Base-by-base conservation (phyloP, 2,888 invertebrate species). In the Apodemia duryi region DNA sequence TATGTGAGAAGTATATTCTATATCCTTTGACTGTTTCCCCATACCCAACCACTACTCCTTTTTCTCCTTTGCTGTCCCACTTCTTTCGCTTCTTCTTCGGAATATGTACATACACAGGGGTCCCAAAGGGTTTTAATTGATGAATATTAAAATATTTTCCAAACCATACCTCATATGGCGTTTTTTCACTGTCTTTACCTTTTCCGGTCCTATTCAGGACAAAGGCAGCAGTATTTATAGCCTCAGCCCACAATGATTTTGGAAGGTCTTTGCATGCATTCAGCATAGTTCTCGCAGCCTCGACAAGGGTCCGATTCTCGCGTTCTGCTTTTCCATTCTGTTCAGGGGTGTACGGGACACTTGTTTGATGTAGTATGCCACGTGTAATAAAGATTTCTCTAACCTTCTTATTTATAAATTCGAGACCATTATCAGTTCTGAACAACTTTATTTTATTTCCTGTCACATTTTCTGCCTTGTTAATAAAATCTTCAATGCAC, bases 81-180 rank as follows among this genome's bases (percentile, higher is more conserved):
- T 63, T 63, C 54, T 32, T 29, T n/a, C 62, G 29, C 5, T n/a
- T 62, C 32, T 62, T 28, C 11, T 63, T 63, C 4, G 63, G 52
- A 21, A 63, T 52, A 28, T 63, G 54, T 2, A 10, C 38, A 41
- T 52, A 63, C 11, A 54, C 63, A 38, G 35, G 38, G 2, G 63
- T 68, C 21, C 70, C 71, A 67, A 69, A 70, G 4, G 41, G 32
- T 70, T 63, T 67, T 3, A 70, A 38, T 1, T 63, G 1, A 54
- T 69, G 9, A 10, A 72, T 72, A 29, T 70, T 64, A 66, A 43
- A 69, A 1, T 2, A 43, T 65, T 68, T 70, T 0, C 49, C 46
- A 49, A 66, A 46, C 68, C 71, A 70, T 28, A 67, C 11, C 54
- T 72, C 71, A 70, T 57, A 73, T 52, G 70, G 72, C 10, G 72